Percentiles rank a stretch among this genome's conserved stretches.
phyloP scores from a whole-genome alignment of 1,140 invertebrate genomes.

The Chlorops oryzae region DNA sequence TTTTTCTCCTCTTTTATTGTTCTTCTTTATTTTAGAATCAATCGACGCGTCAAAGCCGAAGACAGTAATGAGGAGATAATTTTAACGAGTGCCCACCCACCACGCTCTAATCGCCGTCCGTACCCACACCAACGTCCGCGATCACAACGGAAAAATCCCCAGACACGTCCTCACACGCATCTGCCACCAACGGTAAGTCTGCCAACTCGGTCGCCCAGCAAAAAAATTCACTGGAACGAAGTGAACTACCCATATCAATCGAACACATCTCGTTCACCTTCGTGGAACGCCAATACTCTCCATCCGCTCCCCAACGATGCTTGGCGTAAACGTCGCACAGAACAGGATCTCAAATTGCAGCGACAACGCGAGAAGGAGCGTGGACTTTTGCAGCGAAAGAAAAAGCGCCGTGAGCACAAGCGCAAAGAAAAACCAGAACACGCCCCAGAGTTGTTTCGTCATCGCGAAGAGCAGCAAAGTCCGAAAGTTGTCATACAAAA shows the following conservation, averaged over 20 bases:
- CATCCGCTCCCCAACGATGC: too few relatives aligned
- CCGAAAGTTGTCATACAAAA: constrained; percentile 14
- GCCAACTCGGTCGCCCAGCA: constrained; percentile 4
- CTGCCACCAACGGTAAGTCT: not conserved
- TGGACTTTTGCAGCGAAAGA: constrained; percentile 24
- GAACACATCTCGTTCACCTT: too few relatives aligned
- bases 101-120: too few relatives aligned
- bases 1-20: not conserved
- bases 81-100: constrained; percentile 20
- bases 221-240: constrained; percentile 23
- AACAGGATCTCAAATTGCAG: constrained; percentile 33
- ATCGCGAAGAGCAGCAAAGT: not conserved
- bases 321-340: too few relatives aligned
- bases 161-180: constrained; percentile 2
- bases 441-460: constrained; percentile 9
- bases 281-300: too few relatives aligned
- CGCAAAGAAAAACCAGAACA: constrained; percentile 24
- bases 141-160: constrained; percentile 19
- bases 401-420: constrained; percentile 24
- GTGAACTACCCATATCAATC: too few relatives aligned
- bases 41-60: constrained; percentile 38
- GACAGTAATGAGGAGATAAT: constrained; percentile 38
- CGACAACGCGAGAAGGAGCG: constrained; percentile 33
- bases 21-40: constrained; percentile 20
- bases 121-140: too few relatives aligned